Percentiles rank a stretch among this genome's conserved stretches.
phyloP scores from a whole-genome alignment of 2,888 invertebrate species.

The Mythimna lalbum region DNA sequence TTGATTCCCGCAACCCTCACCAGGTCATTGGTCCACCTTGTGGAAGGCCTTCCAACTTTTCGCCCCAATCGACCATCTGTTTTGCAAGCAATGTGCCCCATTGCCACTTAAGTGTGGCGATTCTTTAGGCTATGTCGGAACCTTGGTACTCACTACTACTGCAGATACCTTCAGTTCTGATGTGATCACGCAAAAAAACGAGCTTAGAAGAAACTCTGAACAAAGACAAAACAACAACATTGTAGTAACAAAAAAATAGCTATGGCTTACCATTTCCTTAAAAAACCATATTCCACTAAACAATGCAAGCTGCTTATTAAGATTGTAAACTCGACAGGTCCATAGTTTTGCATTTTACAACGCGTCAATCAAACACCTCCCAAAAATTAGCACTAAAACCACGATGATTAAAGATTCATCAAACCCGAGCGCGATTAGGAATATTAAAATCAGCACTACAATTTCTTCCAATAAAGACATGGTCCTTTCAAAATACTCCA shows the following conservation, averaged over 20 bases:
- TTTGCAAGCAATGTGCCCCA: too few species aligned
- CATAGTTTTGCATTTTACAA: neutral
- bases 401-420: neutral
- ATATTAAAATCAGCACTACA: neutral
- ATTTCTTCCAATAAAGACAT: slow-evolving; percentile 8
- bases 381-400: slow-evolving; percentile 16
- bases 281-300: neutral
- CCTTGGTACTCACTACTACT: too few species aligned
- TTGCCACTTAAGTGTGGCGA: too few species aligned
- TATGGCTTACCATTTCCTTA: slow-evolving; percentile 14
- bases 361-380: neutral
- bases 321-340: neutral
- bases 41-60: too few species aligned
- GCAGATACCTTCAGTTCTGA: too few species aligned
- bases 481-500: neutral
- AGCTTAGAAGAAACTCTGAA: too few species aligned
- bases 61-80: too few species aligned
- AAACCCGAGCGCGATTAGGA: neutral
- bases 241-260: neutral
- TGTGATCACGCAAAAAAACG: too few species aligned
- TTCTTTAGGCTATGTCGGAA: too few species aligned
- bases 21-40: too few species aligned
- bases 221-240: too few species aligned
- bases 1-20: too few species aligned
- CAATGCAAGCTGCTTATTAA: neutral